Evolutionary conservation across 1,140 invertebrate genomes (phyloP).

Genomic region (Parasteatoda tepidariorum): DNA sequence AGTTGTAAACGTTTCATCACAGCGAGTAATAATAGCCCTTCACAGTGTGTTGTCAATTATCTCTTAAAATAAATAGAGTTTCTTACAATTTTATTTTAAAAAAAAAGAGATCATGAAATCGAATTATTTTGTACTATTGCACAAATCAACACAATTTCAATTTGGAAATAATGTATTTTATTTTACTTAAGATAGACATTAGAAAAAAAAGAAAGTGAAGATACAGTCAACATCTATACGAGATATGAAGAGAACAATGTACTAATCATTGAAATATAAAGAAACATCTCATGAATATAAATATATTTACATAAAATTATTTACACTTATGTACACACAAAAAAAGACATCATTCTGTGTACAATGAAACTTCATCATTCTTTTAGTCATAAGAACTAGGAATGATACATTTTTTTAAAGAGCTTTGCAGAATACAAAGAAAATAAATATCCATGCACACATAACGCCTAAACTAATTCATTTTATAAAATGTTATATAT

Average conservation of each 20-base stretch:
- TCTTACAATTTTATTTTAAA: too few species aligned
- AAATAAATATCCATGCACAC: background rate
- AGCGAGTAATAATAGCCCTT: too few species aligned
- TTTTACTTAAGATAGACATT: too few species aligned
- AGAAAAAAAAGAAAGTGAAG: background rate
- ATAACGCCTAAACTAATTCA: background rate
- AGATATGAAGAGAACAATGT: background rate
- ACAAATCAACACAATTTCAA: too few species aligned
- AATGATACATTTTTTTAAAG: background rate
- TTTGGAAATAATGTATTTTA: too few species aligned
- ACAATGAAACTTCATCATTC: background rate
- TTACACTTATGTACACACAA: conserved; percentile 2
- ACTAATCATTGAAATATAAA: conserved; percentile 17
- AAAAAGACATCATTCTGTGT: background rate
- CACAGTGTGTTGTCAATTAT: too few species aligned
- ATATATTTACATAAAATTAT: conserved; percentile 26
- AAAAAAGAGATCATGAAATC: too few species aligned
- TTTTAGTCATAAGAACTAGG: background rate
- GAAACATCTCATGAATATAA: conserved; percentile 9
- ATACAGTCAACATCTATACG: background rate
- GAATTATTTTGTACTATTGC: too few species aligned
- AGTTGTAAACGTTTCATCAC: too few species aligned
- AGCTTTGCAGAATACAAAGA: background rate
- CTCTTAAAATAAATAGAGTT: too few species aligned
- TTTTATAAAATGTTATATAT: background rate